Evolutionary conservation across 1,140 invertebrate genomes (phyloP).

Genomic region (Ceratoteleas bidentatus): DNA sequence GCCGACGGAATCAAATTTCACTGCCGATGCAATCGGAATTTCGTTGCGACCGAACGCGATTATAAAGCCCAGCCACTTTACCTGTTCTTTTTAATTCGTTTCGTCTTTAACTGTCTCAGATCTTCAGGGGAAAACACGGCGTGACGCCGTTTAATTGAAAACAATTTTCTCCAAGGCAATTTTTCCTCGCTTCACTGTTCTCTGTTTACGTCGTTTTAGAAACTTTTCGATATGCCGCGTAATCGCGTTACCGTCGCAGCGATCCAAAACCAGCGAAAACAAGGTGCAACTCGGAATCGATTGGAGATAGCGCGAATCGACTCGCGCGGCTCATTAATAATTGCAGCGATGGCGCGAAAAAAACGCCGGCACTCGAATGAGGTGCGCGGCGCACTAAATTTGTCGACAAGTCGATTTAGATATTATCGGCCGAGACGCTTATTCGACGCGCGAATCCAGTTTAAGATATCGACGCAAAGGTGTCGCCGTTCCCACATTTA

Average conservation of each 20-base stretch:
- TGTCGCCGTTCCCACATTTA: slow-evolving; percentile 53
- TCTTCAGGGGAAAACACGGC: too few relatives aligned
- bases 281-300: too few relatives aligned
- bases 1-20: slow-evolving; percentile 26
- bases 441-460: slow-evolving; percentile 49
- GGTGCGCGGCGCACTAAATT: slow-evolving; percentile 48
- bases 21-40: slow-evolving; percentile 18
- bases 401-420: slow-evolving; percentile 60
- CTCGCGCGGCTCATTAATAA: slow-evolving; percentile 7
- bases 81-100: too few relatives aligned
- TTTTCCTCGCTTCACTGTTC: too few relatives aligned
- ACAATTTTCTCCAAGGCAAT: too few relatives aligned
- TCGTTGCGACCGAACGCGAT: not conserved
- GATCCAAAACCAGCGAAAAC: too few relatives aligned
- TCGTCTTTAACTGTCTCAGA: too few relatives aligned
- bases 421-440: slow-evolving; percentile 36
- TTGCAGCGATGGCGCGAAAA: slow-evolving; percentile 6
- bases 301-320: too few relatives aligned
- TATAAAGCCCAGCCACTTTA: not conserved
- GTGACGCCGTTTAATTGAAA: too few relatives aligned
- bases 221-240: too few relatives aligned
- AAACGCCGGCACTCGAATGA: slow-evolving; percentile 10
- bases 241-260: too few relatives aligned
- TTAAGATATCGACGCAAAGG: slow-evolving; percentile 33
- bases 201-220: too few relatives aligned